Evolutionary conservation across 2,113 vertebrate genomes (phyloP), one percentile per base, ranked within the genome.

Genomic region (Triplophysa siluroides): DNA sequence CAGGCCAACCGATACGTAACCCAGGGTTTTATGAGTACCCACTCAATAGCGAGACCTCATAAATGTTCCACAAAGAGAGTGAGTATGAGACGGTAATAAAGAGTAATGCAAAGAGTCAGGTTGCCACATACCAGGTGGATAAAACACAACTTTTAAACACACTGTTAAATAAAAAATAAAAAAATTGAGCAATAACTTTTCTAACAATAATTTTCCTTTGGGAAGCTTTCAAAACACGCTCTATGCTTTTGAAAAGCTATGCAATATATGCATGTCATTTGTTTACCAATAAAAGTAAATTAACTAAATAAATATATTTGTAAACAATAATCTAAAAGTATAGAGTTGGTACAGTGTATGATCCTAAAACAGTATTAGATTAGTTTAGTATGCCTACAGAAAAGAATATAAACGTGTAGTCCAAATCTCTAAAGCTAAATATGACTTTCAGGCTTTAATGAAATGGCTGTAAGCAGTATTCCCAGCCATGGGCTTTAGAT

Each of bases 31-130:
- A 76, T 26, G 61, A 76, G 61, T 65, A 65, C 11, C 29, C 74
- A 38, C 74, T 76, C 74, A 76, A 76, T 65, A 76, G 38, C 23
- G 23, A 21, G 38, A 76, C 73, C 73, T 76, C 58, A 63, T 76
- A 76, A 76, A 76, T 6, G 74, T 14, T 76, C n/a, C 61, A 54
- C 74, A 23, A 65, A 76, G 62, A 52, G 8, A 13, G 61, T 4
- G 18, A 76, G 24, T 52, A 43, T n/a, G 19, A 33, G 61, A 13
- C 33, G 45, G 45, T 24, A 76, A 76, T 76, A 65, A 76, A 54
- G 45, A 64, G 3, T 12, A 65, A 58, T 8, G 45, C 74, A 76
- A 76, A 64, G 6, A 64, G 61, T 50, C 43, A 33, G 45, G 4
- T 16, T 65, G 24, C 43, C 74, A 14, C 10, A 45, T 43, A 76